These are phyloP conservation scores for Pteria penguin DNA, from an alignment of 2,888 invertebrate species.

Conservation along the genomic window DNA sequence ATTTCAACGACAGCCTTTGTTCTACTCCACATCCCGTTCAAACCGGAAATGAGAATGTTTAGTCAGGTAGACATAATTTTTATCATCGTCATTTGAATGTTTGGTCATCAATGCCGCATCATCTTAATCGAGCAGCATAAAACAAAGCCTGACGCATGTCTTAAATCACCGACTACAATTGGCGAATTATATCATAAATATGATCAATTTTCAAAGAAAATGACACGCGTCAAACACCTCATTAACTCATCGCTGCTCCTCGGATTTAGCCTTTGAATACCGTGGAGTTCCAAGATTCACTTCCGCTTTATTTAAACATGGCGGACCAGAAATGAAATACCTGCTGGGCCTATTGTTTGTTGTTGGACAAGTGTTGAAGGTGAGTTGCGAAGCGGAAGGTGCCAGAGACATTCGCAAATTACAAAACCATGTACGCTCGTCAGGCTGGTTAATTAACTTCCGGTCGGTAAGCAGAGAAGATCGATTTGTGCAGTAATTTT, in stretches of 20 bases:
- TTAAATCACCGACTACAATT: not conserved
- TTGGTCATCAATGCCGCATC: not conserved
- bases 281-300: slow-evolving; percentile 32
- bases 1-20: too few relatives aligned
- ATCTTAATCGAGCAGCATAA: too few relatives aligned
- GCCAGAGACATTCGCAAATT: slow-evolving; percentile 47
- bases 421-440: slow-evolving; percentile 44
- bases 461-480: slow-evolving; percentile 19
- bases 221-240: not conserved
- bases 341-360: slow-evolving; percentile 31
- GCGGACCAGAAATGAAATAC: slow-evolving; percentile 31
- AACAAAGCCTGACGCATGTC: not conserved
- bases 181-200: not conserved
- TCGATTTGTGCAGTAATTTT: not conserved
- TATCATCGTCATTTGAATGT: too few relatives aligned
- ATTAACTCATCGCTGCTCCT: not conserved
- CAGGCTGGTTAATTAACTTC: slow-evolving; percentile 45
- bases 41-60: too few relatives aligned
- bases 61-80: too few relatives aligned
- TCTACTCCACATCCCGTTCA: too few relatives aligned
- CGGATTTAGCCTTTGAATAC: not conserved
- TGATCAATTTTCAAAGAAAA: not conserved
- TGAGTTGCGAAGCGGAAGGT: slow-evolving; percentile 36
- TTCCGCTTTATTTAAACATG: slow-evolving; percentile 45
- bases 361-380: slow-evolving; percentile 33